Conservation (phyloP, 1,140 invertebrate species). For the Heliconius hewitsoni region DNA sequence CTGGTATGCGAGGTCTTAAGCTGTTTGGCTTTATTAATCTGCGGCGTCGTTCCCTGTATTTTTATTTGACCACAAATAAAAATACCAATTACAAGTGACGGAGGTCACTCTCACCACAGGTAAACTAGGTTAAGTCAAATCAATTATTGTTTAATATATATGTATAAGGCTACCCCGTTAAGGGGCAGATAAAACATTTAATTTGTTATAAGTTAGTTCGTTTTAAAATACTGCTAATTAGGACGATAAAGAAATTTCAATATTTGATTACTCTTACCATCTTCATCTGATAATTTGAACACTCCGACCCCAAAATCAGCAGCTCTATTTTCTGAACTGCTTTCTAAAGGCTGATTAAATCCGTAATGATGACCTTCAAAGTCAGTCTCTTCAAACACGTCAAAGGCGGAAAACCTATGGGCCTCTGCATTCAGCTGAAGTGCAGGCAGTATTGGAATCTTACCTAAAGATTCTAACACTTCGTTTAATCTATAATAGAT, state of each 20-base stretch:
- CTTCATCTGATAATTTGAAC: constrained; percentile 73
- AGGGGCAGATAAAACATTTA: too few species aligned
- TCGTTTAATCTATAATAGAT: constrained; percentile 85
- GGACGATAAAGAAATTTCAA: background rate
- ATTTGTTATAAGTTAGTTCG: too few species aligned
- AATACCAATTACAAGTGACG: too few species aligned
- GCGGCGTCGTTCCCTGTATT: too few species aligned
- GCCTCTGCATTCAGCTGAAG: constrained; percentile 85
- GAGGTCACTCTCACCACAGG: too few species aligned
- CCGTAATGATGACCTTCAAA: constrained; percentile 68
- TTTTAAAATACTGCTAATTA: background rate
- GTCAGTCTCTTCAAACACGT: constrained; percentile 76
- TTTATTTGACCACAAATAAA: too few species aligned
- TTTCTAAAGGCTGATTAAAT: constrained; percentile 58
- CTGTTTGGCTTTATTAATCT: too few species aligned
- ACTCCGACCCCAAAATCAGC: constrained; percentile 69
- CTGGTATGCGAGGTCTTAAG: too few species aligned
- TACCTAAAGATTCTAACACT: constrained; percentile 88
- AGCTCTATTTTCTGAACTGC: constrained; percentile 60
- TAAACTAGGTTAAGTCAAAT: too few species aligned
- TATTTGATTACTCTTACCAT: constrained; percentile 53
- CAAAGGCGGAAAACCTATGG: constrained; percentile 83
- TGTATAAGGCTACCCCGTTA: too few species aligned
- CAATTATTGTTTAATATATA: too few species aligned
- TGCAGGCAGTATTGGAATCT: constrained; percentile 91